Evolutionary conservation across 2,888 invertebrate species (phyloP).

Genomic region (Pomacea canaliculata): DNA sequence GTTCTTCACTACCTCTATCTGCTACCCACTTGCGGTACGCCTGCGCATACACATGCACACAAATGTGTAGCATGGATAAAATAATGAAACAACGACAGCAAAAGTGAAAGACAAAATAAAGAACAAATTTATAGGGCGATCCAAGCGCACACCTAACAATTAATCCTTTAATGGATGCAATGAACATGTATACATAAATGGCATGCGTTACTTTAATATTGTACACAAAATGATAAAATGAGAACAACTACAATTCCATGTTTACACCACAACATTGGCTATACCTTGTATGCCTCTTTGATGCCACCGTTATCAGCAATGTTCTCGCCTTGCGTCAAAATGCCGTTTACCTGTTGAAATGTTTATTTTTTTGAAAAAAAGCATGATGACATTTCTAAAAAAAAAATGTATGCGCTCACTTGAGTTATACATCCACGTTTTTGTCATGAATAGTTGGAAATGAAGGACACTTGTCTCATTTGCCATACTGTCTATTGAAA

Average conservation of each 20-base stretch:
- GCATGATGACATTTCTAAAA: not conserved
- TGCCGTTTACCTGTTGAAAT: conserved; percentile 78
- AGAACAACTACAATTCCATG: not conserved
- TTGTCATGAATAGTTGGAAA: not conserved
- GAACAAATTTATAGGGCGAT: too few relatives aligned
- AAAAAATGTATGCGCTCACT: not conserved
- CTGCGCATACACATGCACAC: conserved; percentile 56
- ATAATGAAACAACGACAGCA: not conserved
- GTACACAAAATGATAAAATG: not conserved
- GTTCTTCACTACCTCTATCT: conserved; percentile 67
- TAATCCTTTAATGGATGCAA: too few relatives aligned
- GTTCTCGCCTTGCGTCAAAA: conserved; percentile 93
- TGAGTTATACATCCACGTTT: not conserved
- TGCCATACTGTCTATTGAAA: too few relatives aligned
- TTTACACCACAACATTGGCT: conserved; percentile 51
- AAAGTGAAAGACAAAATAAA: not conserved
- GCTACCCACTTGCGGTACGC: conserved; percentile 46
- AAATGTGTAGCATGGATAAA: not conserved
- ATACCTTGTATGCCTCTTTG: conserved; percentile 82
- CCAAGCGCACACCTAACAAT: too few relatives aligned
- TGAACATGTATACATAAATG: too few relatives aligned
- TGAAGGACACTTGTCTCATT: too few relatives aligned
- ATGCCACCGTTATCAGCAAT: conserved; percentile 96
- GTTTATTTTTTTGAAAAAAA: too few relatives aligned
- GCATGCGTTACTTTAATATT: not conserved